phyloP scores from a whole-genome alignment of 2,797 vertebrate species.

The Mormyrops attenuatus region DNA sequence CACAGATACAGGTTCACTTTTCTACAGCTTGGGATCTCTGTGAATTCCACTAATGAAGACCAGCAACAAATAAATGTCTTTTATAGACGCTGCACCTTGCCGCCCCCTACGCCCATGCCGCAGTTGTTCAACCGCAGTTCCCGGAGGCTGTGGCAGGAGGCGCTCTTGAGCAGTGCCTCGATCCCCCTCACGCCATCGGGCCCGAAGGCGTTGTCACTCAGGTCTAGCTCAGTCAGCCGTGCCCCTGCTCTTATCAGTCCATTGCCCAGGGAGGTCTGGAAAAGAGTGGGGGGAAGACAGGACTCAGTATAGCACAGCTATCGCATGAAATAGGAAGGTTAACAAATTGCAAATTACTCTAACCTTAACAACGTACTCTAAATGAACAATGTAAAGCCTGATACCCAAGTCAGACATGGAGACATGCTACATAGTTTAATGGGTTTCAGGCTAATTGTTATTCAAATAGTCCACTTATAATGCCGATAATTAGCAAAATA shows the following conservation, averaged over 20 bases:
- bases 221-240: conserved; percentile 81
- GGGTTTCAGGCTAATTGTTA: background rate
- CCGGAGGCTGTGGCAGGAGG: conserved; percentile 75
- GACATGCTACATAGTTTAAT: background rate
- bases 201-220: conserved; percentile 96
- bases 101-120: conserved; percentile 96
- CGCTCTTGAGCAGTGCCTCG: conserved; percentile 82
- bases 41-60: background rate
- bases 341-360: background rate
- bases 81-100: conserved; percentile 68
- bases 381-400: background rate
- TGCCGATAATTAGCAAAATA: background rate
- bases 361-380: background rate
- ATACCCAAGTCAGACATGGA: background rate
- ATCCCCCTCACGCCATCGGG: conserved; percentile 91
- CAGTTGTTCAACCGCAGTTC: conserved; percentile 95
- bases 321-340: background rate
- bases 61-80: background rate
- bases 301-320: background rate
- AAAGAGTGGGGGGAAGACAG: conserved; percentile 22
- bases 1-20: background rate
- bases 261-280: conserved; percentile 79
- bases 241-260: conserved; percentile 82
- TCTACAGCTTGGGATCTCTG: background rate
- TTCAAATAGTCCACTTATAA: background rate